Evolutionary conservation across 2,113 vertebrate species (phyloP).

Genomic region (Alligator sinensis): DNA sequence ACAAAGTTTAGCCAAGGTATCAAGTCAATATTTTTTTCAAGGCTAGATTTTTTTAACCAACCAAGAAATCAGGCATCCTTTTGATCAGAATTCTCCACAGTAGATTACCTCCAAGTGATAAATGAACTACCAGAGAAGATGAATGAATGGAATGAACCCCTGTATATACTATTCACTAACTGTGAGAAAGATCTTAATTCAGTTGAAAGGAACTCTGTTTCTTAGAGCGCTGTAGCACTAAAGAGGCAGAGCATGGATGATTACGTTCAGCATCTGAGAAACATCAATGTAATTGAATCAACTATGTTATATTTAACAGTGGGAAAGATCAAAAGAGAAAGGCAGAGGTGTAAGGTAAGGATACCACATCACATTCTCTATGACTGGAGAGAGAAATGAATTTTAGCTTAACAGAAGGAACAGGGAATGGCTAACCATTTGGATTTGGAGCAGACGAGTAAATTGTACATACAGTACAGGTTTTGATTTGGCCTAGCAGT

Average conservation of each 20-base stretch:
- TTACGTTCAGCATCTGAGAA: constrained; percentile 49
- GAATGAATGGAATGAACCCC: constrained; percentile 57
- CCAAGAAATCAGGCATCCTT: background rate
- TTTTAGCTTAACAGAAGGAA: background rate
- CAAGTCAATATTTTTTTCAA: background rate
- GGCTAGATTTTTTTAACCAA: background rate
- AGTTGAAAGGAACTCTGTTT: constrained; percentile 42
- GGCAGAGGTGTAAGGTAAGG: background rate
- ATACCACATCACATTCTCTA: background rate
- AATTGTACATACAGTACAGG: background rate
- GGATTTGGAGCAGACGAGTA: background rate
- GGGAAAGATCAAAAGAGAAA: background rate
- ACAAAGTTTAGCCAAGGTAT: background rate
- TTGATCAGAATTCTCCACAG: constrained; percentile 67
- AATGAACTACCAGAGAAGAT: constrained; percentile 62
- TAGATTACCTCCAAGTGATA: constrained; percentile 66
- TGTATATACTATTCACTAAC: constrained; percentile 52
- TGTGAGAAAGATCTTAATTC: constrained; percentile 64
- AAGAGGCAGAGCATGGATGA: constrained; percentile 49
- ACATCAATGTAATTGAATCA: constrained; percentile 36
- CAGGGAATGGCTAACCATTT: background rate
- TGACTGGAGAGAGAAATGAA: background rate
- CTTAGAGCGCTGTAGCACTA: constrained; percentile 37
- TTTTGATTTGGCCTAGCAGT: background rate
- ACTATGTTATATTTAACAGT: background rate